Conservation (phyloP, 2,888 invertebrate genomes). For the Dromius quadrimaculatus region DNA sequence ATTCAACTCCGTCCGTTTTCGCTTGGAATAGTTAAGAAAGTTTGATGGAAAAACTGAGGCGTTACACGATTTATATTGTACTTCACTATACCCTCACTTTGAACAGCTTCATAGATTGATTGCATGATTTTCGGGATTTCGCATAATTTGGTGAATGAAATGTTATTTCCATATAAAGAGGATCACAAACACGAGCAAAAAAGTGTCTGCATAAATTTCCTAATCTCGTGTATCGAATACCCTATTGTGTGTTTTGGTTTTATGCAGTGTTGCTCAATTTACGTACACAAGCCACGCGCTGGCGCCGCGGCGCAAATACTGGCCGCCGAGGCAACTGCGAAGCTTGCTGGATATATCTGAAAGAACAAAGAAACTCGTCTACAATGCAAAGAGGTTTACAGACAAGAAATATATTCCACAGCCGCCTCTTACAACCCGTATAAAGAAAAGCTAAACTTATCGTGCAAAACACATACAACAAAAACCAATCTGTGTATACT, state of each 20-base stretch:
- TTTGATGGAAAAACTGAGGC: no score
- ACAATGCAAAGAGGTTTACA: conserved; percentile 45
- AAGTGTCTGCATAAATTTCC: background rate
- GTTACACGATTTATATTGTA: no score
- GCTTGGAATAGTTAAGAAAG: no score
- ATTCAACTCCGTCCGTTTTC: conserved; percentile 4
- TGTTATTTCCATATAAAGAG: no score
- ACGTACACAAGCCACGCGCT: background rate
- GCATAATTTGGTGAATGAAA: no score
- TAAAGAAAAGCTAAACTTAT: conserved; percentile 20
- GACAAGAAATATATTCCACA: conserved; percentile 36
- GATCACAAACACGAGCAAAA: conserved; percentile 3
- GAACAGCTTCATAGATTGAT: no score
- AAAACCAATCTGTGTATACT: conserved; percentile 3
- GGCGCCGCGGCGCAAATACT: background rate
- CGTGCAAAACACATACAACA: conserved; percentile 13
- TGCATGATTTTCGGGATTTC: no score
- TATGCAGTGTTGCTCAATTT: background rate
- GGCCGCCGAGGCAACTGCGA: background rate
- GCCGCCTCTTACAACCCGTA: conserved; percentile 8
- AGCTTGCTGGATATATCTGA: conserved; percentile 13
- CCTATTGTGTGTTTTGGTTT: conserved; percentile 8
- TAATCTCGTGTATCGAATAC: conserved; percentile 1
- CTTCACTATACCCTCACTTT: no score
- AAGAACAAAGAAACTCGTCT: conserved; percentile 44